Evolutionary conservation across 2,888 invertebrate species (phyloP), one percentile per base, ranked within the genome.

Genomic region (Caenorhabditis doughertyi): DNA sequence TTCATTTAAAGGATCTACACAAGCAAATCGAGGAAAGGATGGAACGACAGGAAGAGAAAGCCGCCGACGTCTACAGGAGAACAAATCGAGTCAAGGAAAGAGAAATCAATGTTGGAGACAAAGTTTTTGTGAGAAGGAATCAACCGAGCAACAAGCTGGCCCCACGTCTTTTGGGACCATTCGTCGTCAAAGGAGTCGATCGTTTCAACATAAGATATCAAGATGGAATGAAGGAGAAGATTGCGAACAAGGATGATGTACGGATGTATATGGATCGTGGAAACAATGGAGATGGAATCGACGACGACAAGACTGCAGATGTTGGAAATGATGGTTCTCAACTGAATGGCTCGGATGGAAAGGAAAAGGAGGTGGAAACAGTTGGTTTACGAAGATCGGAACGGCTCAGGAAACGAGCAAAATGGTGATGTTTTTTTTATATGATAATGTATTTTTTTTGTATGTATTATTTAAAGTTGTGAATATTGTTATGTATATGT

Each of bases 71-170:
- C 18, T n/a, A 51, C 16, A 21, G 4, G 16, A 27, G 21, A 27
- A 27, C 49, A 1, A 9, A 39, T 18, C 27, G 64, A 18, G 29
- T 42, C 27, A 21, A 18, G 44, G 56, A 65, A n/a, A 27, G 56
- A 32, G 23, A 47, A 13, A 29, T 65, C 18, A 7, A 56, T 9
- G 13, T 39, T 3, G 65, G 56, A 18, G 72, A 47, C 18, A 25
- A 11, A 16, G 25, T 79, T 21, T 32, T 79, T 11, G 64, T 79
- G n/a, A 56, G 32, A 32, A 62, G 56, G 23, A 32, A 25, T 9
- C 27, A 23, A 13, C 65, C 79, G 3, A 56, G 8, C 18, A 79
- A 79, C 72, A 79, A 79, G 23, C 23, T 79, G 32, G 35, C 53
- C 9, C 65, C 79, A n/a, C 13, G 21, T 16, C 35, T 64, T 2